Conservation (phyloP, 2,888 invertebrate species). For the Eugnorisma glareosa region DNA sequence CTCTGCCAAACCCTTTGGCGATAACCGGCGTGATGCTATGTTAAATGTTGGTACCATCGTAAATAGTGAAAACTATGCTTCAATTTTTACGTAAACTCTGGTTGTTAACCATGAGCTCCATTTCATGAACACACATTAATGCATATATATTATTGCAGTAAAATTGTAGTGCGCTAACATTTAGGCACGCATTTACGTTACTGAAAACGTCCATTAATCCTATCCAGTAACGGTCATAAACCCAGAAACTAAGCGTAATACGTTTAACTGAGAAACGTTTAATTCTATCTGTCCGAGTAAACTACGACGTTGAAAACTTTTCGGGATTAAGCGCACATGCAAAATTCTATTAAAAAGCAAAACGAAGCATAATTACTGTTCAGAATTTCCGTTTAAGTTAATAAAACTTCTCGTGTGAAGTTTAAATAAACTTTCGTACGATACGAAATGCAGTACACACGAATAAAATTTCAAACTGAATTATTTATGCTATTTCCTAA, state of each 20-base stretch:
- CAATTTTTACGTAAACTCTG: background rate
- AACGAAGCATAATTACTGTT: constrained; percentile 29
- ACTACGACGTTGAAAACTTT: constrained; percentile 15
- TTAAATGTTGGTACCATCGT: background rate
- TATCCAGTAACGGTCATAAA: background rate
- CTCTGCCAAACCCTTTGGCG: too few relatives aligned
- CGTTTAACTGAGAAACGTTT: background rate
- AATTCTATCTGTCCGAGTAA: background rate
- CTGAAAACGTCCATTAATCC: background rate
- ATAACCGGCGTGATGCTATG: too few relatives aligned
- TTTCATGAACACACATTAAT: background rate
- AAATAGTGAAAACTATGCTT: background rate
- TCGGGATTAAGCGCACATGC: constrained; percentile 1
- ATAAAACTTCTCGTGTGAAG: constrained; percentile 50
- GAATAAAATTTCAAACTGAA: constrained; percentile 43
- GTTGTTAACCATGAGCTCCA: background rate
- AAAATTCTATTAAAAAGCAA: constrained; percentile 20
- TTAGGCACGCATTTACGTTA: background rate
- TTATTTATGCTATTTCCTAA: constrained; percentile 30
- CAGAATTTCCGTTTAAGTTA: constrained; percentile 26
- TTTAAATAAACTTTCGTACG: constrained; percentile 38
- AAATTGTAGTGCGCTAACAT: background rate
- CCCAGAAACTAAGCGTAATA: background rate
- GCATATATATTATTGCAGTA: background rate
- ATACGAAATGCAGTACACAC: constrained; percentile 31